A percentile compares a stretch with the other conserved stretches of the same genome.
Evolutionary conservation across 2,113 vertebrate genomes (phyloP).

Genomic region (Zosterops japonicus): DNA sequence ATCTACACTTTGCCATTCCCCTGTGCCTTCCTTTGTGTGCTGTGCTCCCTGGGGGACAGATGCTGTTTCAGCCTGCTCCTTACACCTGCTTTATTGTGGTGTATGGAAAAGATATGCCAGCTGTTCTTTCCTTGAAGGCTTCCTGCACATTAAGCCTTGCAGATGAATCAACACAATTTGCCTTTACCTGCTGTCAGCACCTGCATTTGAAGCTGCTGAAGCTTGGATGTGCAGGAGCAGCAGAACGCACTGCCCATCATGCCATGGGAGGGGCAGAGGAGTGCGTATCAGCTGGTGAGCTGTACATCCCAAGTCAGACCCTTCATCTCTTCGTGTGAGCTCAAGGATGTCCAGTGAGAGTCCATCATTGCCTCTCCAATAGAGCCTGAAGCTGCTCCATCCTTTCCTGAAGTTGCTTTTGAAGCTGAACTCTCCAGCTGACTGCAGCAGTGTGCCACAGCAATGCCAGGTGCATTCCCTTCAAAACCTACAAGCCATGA

Average conservation of each 20-base stretch:
- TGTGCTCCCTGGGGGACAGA: not conserved
- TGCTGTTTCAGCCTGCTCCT: not conserved
- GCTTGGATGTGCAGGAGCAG: not conserved
- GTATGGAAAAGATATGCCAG: not conserved
- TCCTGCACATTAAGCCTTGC: not conserved
- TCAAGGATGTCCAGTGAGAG: rapidly evolving
- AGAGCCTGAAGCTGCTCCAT: not conserved
- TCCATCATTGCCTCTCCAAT: not conserved
- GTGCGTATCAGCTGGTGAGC: rapidly evolving
- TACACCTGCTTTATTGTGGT: not conserved
- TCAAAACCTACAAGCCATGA: not conserved
- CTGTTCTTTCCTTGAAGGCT: not conserved
- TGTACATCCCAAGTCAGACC: not conserved
- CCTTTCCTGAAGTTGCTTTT: not conserved
- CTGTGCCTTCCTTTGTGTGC: not conserved
- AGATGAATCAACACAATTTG: not conserved
- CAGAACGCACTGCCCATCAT: not conserved
- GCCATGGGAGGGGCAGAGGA: not conserved
- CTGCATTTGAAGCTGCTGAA: not conserved
- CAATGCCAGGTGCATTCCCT: not conserved
- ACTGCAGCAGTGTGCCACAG: not conserved
- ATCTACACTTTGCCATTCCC: not conserved
- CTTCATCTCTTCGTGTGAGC: not conserved
- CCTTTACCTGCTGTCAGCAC: not conserved
- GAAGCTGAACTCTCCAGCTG: not conserved